A percentile compares a stretch with the other conserved stretches of the same genome.
phyloP scores from a whole-genome alignment of 2,113 vertebrate species.

The Hippocampus mohnikei region DNA sequence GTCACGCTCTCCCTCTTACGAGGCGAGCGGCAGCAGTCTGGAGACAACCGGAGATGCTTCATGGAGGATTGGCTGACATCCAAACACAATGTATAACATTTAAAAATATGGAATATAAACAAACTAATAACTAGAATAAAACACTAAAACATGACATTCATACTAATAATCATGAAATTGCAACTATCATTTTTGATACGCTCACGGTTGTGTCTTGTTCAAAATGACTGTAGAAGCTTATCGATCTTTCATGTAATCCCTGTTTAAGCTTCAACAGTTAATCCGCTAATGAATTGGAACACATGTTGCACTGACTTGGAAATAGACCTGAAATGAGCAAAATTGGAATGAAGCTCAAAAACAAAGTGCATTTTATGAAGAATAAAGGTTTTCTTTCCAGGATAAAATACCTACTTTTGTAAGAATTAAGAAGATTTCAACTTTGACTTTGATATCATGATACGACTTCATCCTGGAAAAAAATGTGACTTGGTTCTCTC shows the following conservation, averaged over 20 bases:
- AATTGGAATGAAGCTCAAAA: not conserved
- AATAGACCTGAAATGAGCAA: not conserved
- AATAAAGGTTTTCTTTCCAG: not conserved
- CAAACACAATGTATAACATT: too few relatives aligned
- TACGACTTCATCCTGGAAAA: too few relatives aligned
- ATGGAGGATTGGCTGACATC: too few relatives aligned
- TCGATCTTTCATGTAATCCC: conserved; percentile 31
- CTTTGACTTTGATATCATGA: not conserved
- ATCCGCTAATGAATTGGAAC: conserved; percentile 18
- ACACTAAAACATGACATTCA: too few relatives aligned
- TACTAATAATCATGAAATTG: not conserved
- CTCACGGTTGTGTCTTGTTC: not conserved
- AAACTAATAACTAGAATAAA: too few relatives aligned
- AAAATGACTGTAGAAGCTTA: conserved; percentile 1
- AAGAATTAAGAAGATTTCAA: not conserved
- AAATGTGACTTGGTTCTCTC: too few relatives aligned
- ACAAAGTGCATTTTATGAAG: not conserved
- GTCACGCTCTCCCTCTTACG: too few relatives aligned
- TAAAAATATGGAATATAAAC: too few relatives aligned
- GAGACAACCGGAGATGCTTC: too few relatives aligned
- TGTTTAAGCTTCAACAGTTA: conserved; percentile 6
- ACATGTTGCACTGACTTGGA: not conserved
- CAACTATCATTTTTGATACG: not conserved
- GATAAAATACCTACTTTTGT: not conserved
- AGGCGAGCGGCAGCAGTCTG: too few relatives aligned